A percentile compares a stretch with the other conserved stretches of the same genome.
Evolutionary conservation across 2,888 invertebrate genomes (phyloP).

Genomic region (Heliothis peltigera): DNA sequence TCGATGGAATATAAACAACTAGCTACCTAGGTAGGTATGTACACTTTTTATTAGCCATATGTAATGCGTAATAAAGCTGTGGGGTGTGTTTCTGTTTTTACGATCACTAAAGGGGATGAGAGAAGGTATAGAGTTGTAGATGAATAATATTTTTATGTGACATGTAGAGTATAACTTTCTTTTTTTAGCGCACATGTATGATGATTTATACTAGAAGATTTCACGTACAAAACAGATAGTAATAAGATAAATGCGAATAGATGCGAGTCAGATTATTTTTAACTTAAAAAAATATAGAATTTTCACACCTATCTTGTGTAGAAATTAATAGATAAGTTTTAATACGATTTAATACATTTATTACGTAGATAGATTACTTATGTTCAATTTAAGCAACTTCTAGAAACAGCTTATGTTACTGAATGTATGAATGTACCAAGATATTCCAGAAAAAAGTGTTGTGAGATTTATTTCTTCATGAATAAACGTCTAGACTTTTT

Average conservation of each 20-base stretch:
- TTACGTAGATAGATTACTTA: background rate
- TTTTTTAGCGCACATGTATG: background rate
- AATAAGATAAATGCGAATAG: no score
- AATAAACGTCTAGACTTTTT: background rate
- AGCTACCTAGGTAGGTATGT: conserved; percentile 41
- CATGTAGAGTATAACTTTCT: conserved; percentile 13
- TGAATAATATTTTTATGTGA: conserved; percentile 56
- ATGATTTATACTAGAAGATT: background rate
- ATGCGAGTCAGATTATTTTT: no score
- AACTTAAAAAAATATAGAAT: no score
- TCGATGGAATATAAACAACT: conserved; percentile 50
- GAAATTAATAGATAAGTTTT: no score
- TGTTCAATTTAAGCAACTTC: background rate
- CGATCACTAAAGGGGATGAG: conserved; percentile 60
- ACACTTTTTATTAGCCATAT: conserved; percentile 72
- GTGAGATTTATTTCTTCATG: background rate
- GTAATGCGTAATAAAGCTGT: conserved; percentile 74
- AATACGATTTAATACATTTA: no score
- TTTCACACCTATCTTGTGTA: no score
- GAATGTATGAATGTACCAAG: background rate
- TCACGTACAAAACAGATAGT: background rate
- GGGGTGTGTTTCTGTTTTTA: conserved; percentile 72
- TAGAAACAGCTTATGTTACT: background rate
- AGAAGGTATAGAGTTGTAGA: conserved; percentile 31
- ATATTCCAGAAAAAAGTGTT: background rate